These are phyloP conservation scores for Merodon equestris DNA, from an alignment of 2,888 invertebrate species.

Conservation along the genomic window DNA sequence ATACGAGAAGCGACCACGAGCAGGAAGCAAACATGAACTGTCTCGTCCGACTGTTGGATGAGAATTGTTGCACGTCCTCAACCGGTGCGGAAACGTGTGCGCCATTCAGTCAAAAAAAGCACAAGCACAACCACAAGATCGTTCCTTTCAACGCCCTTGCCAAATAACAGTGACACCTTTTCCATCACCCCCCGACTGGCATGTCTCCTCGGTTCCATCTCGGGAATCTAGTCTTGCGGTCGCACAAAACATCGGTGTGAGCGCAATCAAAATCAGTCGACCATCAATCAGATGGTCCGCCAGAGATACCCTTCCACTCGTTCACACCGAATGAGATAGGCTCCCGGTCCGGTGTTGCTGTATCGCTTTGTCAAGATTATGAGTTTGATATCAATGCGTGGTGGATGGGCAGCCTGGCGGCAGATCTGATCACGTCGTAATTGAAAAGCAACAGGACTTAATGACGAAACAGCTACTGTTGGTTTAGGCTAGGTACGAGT, in stretches of 20 bases:
- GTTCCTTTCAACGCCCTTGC: conserved; percentile 41
- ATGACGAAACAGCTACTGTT: conserved; percentile 66
- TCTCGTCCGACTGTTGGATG: conserved; percentile 41
- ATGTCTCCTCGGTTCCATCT: conserved; percentile 7
- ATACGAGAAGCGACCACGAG: too few relatives aligned
- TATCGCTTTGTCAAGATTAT: conserved; percentile 65
- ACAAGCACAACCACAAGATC: conserved; percentile 44
- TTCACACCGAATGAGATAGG: conserved; percentile 44
- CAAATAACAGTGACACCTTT: conserved; percentile 25
- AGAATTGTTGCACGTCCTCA: conserved; percentile 63
- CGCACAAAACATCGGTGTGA: conserved; percentile 43
- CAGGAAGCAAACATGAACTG: conserved; percentile 24
- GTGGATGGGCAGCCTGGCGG: conserved; percentile 59
- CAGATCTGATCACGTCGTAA: conserved; percentile 68
- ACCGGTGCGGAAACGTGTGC: conserved; percentile 60
- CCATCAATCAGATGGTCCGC: conserved; percentile 69
- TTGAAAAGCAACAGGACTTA: conserved; percentile 69
- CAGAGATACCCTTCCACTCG: conserved; percentile 41
- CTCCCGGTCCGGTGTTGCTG: conserved; percentile 28
- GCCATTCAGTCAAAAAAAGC: conserved; percentile 23
- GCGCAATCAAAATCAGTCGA: conserved; percentile 62
- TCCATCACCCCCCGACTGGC: conserved; percentile 6
- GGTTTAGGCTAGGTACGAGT: conserved; percentile 53
- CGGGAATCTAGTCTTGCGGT: conserved; percentile 34
- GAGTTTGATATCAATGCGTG: conserved; percentile 67